Conservation (phyloP, 2,888 invertebrate species). For the Nowickia ferox region DNA sequence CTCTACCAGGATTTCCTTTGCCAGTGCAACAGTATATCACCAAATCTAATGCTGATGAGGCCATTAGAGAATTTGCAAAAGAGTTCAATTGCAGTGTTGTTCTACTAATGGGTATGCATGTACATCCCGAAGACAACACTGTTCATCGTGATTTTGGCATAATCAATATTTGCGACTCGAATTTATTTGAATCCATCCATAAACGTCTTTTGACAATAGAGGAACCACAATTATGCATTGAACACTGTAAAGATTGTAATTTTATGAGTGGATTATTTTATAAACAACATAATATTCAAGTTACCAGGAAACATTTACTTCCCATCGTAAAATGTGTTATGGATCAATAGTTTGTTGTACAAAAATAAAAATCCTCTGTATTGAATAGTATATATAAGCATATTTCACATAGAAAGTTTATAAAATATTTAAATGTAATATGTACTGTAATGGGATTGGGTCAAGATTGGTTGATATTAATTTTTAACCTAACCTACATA, state of each 20-base stretch:
- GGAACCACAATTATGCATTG: constrained; percentile 79
- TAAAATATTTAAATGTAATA: no score
- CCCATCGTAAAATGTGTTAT: constrained; percentile 85
- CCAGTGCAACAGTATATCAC: constrained; percentile 78
- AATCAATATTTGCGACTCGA: constrained; percentile 79
- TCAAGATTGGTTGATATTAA: no score
- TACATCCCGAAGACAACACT: constrained; percentile 79
- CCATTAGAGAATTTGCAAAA: constrained; percentile 84
- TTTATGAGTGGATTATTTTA: constrained; percentile 84
- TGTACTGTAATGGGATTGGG: no score
- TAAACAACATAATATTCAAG: constrained; percentile 85
- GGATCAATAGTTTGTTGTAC: constrained; percentile 61
- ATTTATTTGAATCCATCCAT: constrained; percentile 76
- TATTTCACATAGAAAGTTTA: no score
- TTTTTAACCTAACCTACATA: no score
- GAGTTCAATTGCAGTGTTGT: constrained; percentile 83
- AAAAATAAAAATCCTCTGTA: no score
- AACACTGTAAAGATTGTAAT: constrained; percentile 79
- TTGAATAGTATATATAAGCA: no score
- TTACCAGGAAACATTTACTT: constrained; percentile 88
- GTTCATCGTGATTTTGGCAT: constrained; percentile 86
- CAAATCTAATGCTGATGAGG: constrained; percentile 82
- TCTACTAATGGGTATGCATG: constrained; percentile 87
- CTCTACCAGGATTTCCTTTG: constrained; percentile 84
- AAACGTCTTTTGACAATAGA: constrained; percentile 71